Percentiles rank a stretch among this genome's conserved stretches.
Conservation (phyloP, 1,140 invertebrate genomes). For the Arctopsyche grandis region DNA sequence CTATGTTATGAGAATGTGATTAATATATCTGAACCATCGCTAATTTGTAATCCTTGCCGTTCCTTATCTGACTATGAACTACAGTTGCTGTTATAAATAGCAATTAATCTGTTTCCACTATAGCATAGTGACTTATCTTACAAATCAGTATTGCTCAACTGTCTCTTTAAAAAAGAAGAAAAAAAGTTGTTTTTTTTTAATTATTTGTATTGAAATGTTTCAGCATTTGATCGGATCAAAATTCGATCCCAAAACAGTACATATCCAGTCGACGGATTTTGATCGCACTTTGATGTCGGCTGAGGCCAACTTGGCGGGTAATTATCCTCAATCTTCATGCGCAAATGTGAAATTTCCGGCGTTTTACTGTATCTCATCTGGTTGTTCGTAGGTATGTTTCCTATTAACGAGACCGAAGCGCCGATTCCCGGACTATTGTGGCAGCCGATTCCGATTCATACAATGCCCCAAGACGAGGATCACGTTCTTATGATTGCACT, state of each 20-base stretch:
- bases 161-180: too few relatives aligned
- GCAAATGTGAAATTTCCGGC: too few relatives aligned
- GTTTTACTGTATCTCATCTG: conserved; percentile 4
- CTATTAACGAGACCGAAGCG: conserved; percentile 68
- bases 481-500: conserved; percentile 71
- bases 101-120: too few relatives aligned
- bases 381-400: conserved; percentile 69
- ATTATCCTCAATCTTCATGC: conserved; percentile 38
- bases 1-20: too few relatives aligned
- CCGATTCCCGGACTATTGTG: conserved; percentile 80
- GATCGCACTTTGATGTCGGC: conserved; percentile 93
- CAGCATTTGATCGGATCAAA: conserved; percentile 61
- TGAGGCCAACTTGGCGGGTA: conserved; percentile 82
- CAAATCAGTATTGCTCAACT: too few relatives aligned
- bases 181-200: too few relatives aligned
- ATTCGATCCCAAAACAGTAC: conserved; percentile 71
- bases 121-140: too few relatives aligned
- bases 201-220: conserved; percentile 40
- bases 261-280: conserved; percentile 82
- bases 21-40: too few relatives aligned
- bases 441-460: conserved; percentile 93
- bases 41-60: too few relatives aligned
- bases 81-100: too few relatives aligned
- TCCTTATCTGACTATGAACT: too few relatives aligned
- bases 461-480: conserved; percentile 74